Evolutionary conservation across 2,888 invertebrate species (phyloP).

Genomic region (Octonoba sinensis): DNA sequence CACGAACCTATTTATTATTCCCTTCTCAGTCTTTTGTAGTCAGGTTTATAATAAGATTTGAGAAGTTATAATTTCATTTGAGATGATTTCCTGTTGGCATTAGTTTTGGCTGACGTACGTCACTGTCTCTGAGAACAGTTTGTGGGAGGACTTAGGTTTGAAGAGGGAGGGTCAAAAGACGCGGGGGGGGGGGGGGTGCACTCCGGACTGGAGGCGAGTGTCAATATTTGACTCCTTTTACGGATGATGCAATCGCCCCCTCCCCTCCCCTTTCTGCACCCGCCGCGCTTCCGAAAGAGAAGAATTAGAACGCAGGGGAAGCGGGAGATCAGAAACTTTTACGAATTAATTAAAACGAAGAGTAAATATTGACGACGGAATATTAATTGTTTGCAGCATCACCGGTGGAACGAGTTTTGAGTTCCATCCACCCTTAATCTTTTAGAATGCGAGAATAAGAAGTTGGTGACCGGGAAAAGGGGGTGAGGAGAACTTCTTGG

Average conservation of each 20-base stretch:
- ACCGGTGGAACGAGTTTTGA: too few relatives aligned
- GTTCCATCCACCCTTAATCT: constrained; percentile 17
- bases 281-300: constrained; percentile 29
- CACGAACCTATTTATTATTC: too few relatives aligned
- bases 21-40: too few relatives aligned
- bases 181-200: background rate
- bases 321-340: constrained; percentile 65
- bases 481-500: background rate
- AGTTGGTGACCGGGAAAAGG: constrained; percentile 16
- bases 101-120: constrained; percentile 15
- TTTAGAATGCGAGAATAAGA: constrained; percentile 53
- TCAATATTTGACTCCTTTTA: constrained; percentile 64
- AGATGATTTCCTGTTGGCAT: background rate
- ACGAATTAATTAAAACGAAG: constrained; percentile 66
- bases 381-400: constrained; percentile 65
- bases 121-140: constrained; percentile 19
- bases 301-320: constrained; percentile 13
- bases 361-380: constrained; percentile 65
- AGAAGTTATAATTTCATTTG: too few relatives aligned
- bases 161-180: constrained; percentile 11
- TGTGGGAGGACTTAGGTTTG: constrained; percentile 24
- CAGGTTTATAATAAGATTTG: too few relatives aligned
- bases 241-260: constrained; percentile 54
- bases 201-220: constrained; percentile 51
- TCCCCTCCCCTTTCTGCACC: constrained; percentile 3